Percentiles rank a stretch among this genome's conserved stretches.
Evolutionary conservation across 2,797 vertebrate species (phyloP).

Genomic region (Microctenopoma stevenorrisi): DNA sequence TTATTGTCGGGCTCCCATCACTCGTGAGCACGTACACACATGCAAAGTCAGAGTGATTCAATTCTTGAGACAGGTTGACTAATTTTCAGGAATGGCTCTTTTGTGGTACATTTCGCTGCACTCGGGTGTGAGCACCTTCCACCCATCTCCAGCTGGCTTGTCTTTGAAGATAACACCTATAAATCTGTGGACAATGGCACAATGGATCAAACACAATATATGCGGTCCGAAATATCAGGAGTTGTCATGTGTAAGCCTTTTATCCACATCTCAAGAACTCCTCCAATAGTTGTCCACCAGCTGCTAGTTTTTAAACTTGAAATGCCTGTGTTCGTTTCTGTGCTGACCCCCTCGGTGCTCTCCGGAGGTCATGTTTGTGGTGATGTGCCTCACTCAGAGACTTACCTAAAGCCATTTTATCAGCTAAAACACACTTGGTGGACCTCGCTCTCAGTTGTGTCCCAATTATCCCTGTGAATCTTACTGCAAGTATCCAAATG

Average conservation of each 20-base stretch:
- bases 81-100: conserved; percentile 43
- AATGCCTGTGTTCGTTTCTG: conserved; percentile 50
- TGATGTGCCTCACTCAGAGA: conserved; percentile 55
- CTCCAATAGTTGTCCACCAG: conserved; percentile 70
- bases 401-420: conserved; percentile 77
- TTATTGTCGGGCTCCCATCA: background rate
- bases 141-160: conserved; percentile 45
- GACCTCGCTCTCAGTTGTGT: conserved; percentile 78
- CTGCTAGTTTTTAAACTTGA: conserved; percentile 56
- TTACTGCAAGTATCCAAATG: conserved; percentile 83
- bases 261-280: conserved; percentile 77
- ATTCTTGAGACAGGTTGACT: background rate
- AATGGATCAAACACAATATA: conserved; percentile 69
- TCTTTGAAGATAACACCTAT: conserved; percentile 76
- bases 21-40: background rate
- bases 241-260: conserved; percentile 76
- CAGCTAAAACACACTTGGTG: conserved; percentile 71
- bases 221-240: conserved; percentile 78
- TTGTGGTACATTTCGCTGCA: conserved; percentile 45
- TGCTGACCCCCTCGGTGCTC: conserved; percentile 57
- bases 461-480: conserved; percentile 82
- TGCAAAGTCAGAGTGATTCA: conserved; percentile 1
- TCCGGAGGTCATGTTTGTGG: conserved; percentile 66
- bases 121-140: conserved; percentile 44
- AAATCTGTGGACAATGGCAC: conserved; percentile 71